These are phyloP conservation scores for Clanis bilineata DNA, from an alignment of 2,888 invertebrate species.

Conservation along the genomic window DNA sequence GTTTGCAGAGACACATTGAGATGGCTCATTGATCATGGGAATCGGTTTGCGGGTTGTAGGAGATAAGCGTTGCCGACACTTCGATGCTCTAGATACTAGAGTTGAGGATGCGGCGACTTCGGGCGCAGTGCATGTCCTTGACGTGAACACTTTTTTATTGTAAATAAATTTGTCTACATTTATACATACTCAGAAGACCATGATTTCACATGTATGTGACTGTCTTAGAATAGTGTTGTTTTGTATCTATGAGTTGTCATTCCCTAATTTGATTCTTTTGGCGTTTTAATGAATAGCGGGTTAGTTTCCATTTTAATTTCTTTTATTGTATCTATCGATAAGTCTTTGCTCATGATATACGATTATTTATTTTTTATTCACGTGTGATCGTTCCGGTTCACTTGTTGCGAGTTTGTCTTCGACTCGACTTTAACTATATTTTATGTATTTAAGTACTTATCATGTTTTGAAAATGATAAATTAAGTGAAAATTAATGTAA, in stretches of 20 bases:
- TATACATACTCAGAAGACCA: slow-evolving; percentile 21
- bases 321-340: slow-evolving; percentile 44
- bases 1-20: slow-evolving; percentile 80
- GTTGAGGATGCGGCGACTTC: background rate
- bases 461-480: slow-evolving; percentile 51
- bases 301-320: slow-evolving; percentile 36
- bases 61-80: background rate
- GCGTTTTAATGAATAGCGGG: slow-evolving; percentile 39
- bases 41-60: background rate
- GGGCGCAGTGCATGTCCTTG: background rate
- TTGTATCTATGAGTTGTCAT: slow-evolving; percentile 45
- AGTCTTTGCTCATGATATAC: slow-evolving; percentile 66
- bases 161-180: slow-evolving; percentile 18
- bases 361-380: slow-evolving; percentile 59
- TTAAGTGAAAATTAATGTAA: slow-evolving; percentile 29
- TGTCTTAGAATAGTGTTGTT: slow-evolving; percentile 34
- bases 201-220: slow-evolving; percentile 26
- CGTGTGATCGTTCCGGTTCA: background rate
- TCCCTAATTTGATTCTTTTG: slow-evolving; percentile 47
- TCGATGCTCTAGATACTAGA: background rate
- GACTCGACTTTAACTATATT: slow-evolving; percentile 31
- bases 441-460: slow-evolving; percentile 53
- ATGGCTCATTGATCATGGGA: slow-evolving; percentile 70
- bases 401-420: slow-evolving; percentile 20
- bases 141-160: slow-evolving; percentile 11